Percentiles rank a stretch among this genome's conserved stretches.
phyloP scores from a whole-genome alignment of 1,140 invertebrate species.

The Zaprionus ornatus region DNA sequence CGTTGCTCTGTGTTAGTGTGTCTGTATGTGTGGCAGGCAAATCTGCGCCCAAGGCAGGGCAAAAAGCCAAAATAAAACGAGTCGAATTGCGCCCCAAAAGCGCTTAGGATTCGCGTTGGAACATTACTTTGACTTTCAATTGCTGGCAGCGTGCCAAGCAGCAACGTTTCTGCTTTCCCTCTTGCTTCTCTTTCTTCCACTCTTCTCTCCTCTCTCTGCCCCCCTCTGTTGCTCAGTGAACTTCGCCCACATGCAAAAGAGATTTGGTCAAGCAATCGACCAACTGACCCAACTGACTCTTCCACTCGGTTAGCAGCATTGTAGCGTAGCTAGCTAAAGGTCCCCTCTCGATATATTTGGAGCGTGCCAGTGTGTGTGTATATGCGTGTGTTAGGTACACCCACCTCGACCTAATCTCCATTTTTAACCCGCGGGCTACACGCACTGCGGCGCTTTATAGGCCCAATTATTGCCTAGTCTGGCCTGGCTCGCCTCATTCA shows the following conservation, averaged over 20 bases:
- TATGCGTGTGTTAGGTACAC: slow-evolving; percentile 18
- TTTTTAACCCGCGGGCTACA: slow-evolving; percentile 50
- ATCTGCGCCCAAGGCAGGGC: slow-evolving; percentile 2
- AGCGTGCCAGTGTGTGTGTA: slow-evolving; percentile 29
- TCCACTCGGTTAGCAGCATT: slow-evolving; percentile 10
- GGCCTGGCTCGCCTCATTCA: slow-evolving; percentile 42
- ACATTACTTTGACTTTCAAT: slow-evolving; percentile 60
- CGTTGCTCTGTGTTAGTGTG: not conserved
- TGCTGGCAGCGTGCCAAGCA: slow-evolving; percentile 34
- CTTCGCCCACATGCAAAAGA: slow-evolving; percentile 61
- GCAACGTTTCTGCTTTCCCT: not conserved
- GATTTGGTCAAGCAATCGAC: slow-evolving; percentile 28
- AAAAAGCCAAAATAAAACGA: slow-evolving; percentile 29
- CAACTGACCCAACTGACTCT: slow-evolving; percentile 24
- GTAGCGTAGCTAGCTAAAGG: slow-evolving; percentile 9
- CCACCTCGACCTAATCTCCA: slow-evolving; percentile 61
- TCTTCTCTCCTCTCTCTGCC: not conserved
- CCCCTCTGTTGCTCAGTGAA: slow-evolving; percentile 25
- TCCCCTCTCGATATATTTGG: slow-evolving; percentile 45
- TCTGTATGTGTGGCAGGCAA: not conserved
- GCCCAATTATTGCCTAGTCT: slow-evolving; percentile 60
- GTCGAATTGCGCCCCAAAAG: slow-evolving; percentile 16
- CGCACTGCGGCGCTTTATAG: slow-evolving; percentile 47
- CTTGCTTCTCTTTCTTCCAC: not conserved
- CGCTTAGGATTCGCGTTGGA: slow-evolving; percentile 22